Base-by-base conservation (phyloP, 2,797 vertebrate genomes). In the Eulemur rubriventer region DNA sequence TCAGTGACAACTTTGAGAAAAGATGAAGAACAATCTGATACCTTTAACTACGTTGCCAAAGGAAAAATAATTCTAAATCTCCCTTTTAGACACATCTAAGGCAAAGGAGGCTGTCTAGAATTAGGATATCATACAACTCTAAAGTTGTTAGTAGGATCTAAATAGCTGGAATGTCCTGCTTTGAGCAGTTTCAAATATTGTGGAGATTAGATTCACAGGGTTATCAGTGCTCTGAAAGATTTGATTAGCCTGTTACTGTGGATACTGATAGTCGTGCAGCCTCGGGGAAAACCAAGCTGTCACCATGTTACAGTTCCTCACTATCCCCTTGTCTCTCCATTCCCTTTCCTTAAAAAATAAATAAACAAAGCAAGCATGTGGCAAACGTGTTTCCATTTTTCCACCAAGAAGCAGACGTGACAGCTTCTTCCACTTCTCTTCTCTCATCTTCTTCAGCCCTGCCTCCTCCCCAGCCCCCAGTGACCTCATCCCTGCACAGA, bases 361-460 rank as follows among this genome's bases (percentile, higher is more conserved):
- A 59, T 82, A 84, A 97, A 91, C 43, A 55, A 80, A 87, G 79
- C 38, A 86, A 96, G 90, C 85, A 92, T 93, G 95, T 95, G 83
- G 70, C 61, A 87, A 97, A 92, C 95, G 83, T 65, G 91, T 93
- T 97, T 97, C 91, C 93, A 87, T 96, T 97, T 97, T 96, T 95
- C 93, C 55, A 93, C 83, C 83, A 97, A 95, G 92, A 94, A 97
- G 93, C 93, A 97, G 91, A 94, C 30, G 38, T 83, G 91, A 92
- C 75, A 92, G 69, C 57, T 84, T 94, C 86, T 91, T 95, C 85
- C 84, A 55, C 75, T 92, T 83, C 28, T 91, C 75, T 92, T 63
- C 46, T 91, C 86, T 95, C 93, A 95, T 89, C 91, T 48, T 89
- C 33, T 73, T 20, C 11, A 79, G 73, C 61, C 52, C 52, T 1